Conservation (phyloP, 1,140 invertebrate species). For the Drosophila ercepeae region DNA sequence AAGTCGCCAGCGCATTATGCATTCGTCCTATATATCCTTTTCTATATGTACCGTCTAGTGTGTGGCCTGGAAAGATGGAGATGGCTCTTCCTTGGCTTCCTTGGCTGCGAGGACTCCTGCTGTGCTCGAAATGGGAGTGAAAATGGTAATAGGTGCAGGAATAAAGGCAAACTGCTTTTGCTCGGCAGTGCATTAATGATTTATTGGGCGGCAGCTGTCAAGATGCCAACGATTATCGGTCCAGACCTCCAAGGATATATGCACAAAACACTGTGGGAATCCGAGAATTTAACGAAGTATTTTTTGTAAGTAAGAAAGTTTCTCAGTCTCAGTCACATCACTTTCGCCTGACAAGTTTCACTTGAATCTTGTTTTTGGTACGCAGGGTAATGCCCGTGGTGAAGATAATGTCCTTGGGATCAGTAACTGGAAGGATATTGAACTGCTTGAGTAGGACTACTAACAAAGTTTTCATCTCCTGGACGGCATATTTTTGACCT, state of each 20-base stretch:
- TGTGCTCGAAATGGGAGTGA: conserved; percentile 22
- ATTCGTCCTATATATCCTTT: conserved; percentile 28
- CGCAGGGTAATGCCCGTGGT: conserved; percentile 62
- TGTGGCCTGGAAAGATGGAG: conserved; percentile 58
- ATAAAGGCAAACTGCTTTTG: conserved; percentile 43
- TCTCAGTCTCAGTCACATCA: not conserved
- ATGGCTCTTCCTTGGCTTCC: conserved; percentile 38
- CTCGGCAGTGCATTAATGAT: conserved; percentile 72
- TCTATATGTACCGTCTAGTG: not conserved
- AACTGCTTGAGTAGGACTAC: conserved; percentile 83
- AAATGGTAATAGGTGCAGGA: conserved; percentile 29
- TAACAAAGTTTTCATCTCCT: conserved; percentile 84
- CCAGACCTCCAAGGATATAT: conserved; percentile 4
- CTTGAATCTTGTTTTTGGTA: conserved; percentile 54
- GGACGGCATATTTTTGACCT: conserved; percentile 84
- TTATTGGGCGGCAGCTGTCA: conserved; percentile 52
- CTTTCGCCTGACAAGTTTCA: conserved; percentile 42
- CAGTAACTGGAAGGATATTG: conserved; percentile 75
- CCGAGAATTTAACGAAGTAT: not conserved
- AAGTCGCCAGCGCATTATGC: conserved; percentile 66
- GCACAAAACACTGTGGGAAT: conserved; percentile 1
- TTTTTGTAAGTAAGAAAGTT: not conserved
- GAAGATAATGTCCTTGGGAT: conserved; percentile 64
- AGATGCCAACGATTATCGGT: conserved; percentile 69
- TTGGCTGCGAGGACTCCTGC: conserved; percentile 10